phyloP scores from a whole-genome alignment of 2,797 vertebrate species.

The Meriones psammophilus region DNA sequence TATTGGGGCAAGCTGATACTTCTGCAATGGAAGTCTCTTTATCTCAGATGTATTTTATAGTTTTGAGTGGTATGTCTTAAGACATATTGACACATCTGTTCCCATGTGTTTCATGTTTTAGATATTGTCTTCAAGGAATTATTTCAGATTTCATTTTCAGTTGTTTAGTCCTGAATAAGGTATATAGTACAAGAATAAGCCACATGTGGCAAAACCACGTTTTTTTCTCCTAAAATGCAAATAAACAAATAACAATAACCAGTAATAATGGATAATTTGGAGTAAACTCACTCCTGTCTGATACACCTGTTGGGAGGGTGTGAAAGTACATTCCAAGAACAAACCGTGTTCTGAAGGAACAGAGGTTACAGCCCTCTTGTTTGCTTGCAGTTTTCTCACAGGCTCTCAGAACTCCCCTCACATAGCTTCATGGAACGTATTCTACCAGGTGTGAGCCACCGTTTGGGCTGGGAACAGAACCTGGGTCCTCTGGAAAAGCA shows the following conservation, averaged over 20 bases:
- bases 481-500: neutral
- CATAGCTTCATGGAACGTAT: neutral
- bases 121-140: slow-evolving; percentile 6
- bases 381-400: neutral
- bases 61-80: neutral
- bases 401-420: neutral
- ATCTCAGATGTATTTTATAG: neutral
- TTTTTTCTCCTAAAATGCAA: neutral
- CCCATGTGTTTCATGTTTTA: neutral
- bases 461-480: neutral
- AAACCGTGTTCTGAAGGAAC: neutral
- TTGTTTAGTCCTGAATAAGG: neutral
- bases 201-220: neutral
- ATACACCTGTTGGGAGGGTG: too few species aligned
- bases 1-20: neutral
- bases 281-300: neutral
- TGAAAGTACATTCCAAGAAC: neutral
- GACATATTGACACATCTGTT: neutral
- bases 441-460: neutral
- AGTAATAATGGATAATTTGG: neutral
- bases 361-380: neutral
- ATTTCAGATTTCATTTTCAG: slow-evolving; percentile 37
- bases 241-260: neutral
- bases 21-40: neutral
- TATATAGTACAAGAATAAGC: neutral